These are phyloP conservation scores for Tethea ocularis DNA, from an alignment of 2,888 invertebrate species.

Conservation along the genomic window DNA sequence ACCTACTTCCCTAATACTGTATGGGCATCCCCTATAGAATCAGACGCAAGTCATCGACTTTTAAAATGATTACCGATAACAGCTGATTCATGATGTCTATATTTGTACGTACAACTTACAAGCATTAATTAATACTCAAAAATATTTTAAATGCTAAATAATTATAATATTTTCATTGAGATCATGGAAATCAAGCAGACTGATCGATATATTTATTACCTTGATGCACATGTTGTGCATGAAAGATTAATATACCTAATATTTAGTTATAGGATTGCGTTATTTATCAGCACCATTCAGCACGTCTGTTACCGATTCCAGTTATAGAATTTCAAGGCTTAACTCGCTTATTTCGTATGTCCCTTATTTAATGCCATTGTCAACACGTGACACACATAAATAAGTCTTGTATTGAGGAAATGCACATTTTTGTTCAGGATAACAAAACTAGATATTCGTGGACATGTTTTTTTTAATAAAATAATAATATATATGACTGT, in stretches of 20 bases:
- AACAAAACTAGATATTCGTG: background rate
- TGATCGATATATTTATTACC: background rate
- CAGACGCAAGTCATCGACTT: background rate
- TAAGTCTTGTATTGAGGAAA: constrained; percentile 1
- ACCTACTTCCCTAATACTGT: too few relatives aligned
- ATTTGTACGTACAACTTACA: background rate
- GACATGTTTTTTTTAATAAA: background rate
- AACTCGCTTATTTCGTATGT: background rate
- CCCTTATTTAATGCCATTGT: background rate
- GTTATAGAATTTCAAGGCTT: background rate
- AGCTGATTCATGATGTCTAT: background rate
- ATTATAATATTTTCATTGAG: background rate
- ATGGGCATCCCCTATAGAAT: background rate
- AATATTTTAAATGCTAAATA: background rate
- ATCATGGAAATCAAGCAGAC: background rate
- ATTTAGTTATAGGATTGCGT: background rate
- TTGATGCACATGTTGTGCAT: background rate
- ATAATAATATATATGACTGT: too few relatives aligned
- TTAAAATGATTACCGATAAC: background rate
- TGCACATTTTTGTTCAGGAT: background rate
- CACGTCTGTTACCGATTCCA: background rate
- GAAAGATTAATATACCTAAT: background rate
- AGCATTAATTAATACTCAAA: background rate
- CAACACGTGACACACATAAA: background rate
- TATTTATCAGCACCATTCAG: background rate